phyloP scores from a whole-genome alignment of 2,888 invertebrate genomes.

The Blastobasis adustella region DNA sequence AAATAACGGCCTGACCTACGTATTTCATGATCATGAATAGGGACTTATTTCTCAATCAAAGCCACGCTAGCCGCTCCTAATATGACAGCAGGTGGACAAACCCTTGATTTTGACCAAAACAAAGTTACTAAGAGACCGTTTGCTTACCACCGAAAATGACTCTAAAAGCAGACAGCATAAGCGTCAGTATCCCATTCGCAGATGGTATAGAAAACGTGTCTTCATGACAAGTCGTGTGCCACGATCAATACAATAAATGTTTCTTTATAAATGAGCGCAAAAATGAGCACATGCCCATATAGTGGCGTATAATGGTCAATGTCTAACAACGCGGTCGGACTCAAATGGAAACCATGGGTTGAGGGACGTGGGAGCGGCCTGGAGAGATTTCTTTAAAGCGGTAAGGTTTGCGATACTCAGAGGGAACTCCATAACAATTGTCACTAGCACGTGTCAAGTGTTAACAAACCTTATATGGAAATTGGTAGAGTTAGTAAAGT shows the following conservation, averaged over 20 bases:
- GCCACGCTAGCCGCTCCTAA: constrained; percentile 50
- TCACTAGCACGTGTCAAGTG: no score
- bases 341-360: no score
- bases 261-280: constrained; percentile 54
- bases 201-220: constrained; percentile 7
- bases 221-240: constrained; percentile 39
- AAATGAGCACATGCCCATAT: constrained; percentile 56
- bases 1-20: no score
- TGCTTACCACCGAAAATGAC: background rate
- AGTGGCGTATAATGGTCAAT: constrained; percentile 14
- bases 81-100: constrained; percentile 58
- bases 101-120: constrained; percentile 26
- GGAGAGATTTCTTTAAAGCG: no score
- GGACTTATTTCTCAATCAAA: constrained; percentile 35
- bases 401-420: no score
- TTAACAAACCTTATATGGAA: no score
- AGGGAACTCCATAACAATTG: no score
- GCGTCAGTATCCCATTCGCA: constrained; percentile 10
- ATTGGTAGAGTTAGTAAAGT: no score
- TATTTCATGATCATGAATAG: no score
- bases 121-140: constrained; percentile 5
- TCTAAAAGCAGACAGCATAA: constrained; percentile 12
- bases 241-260: constrained; percentile 52
- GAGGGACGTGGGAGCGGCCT: no score
- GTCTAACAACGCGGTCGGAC: constrained; percentile 4